Evolutionary conservation across 2,797 vertebrate genomes (phyloP), one percentile per base, ranked within the genome.

Genomic region (Scleropages formosus): DNA sequence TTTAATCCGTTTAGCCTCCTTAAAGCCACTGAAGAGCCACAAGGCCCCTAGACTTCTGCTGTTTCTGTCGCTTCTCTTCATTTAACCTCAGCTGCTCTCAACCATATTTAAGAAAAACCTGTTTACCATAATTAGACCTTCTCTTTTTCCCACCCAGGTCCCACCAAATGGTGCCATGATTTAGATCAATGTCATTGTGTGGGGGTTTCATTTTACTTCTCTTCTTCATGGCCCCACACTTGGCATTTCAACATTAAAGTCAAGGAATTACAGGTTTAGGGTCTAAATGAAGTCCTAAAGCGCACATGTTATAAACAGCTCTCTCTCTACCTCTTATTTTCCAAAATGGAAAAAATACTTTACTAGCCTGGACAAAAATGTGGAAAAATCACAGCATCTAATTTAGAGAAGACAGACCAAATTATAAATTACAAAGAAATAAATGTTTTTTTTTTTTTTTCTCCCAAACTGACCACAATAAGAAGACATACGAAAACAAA

Each of bases 1-100:
- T n/a, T 15, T 58, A 71, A 78, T 63, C 61, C 53, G 26, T n/a
- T 46, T 64, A 70, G 60, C 22, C 66, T 71, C 73, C 49, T 75
- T 64, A 72, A 59, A 58, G 56, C 47, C 31, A 60, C 44, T 11
- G 1, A 20, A 75, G 51, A 58, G 8, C 71, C 9, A 16, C 59
- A 74, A 31, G 44, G 24, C 63, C 49, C 11, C 53, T 8, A 46
- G 61, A 75, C 39, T 0, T 51, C 9, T 64, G 58, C 46, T 60
- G n/a, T 44, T 66, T 20, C 27, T 3, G 53, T 44, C 22, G 76
- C 58, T 26, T 18, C 46, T 67, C 46, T n/a, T 39, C 24, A 39
- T 24, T 15, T 63, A 18, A 46, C 20, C 20, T 65, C 66, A 16
- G n/a, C 61, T 26, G 8, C 39, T n/a, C 18, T 12, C 71, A 44